These are phyloP conservation scores for Serranus cabrilla DNA, from an alignment of 2,797 vertebrate species.

Conservation along the genomic window DNA sequence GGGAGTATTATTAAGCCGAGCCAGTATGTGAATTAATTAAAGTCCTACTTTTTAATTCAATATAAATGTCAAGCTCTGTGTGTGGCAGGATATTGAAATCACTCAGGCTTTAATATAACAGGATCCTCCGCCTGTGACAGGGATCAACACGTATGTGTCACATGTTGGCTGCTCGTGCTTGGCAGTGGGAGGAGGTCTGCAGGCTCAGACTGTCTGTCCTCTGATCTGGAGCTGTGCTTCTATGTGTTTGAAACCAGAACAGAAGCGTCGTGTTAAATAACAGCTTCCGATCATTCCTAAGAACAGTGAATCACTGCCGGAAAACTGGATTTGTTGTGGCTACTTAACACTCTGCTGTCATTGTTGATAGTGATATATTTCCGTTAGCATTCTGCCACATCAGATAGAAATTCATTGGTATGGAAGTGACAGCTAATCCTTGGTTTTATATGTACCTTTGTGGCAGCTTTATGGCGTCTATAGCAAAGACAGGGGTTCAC, in stretches of 20 bases:
- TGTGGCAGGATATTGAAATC: constrained; percentile 80
- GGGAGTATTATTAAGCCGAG: constrained; percentile 71
- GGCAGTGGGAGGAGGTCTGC: constrained; percentile 42
- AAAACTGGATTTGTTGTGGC: constrained; percentile 68
- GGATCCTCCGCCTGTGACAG: constrained; percentile 53
- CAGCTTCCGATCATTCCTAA: constrained; percentile 36
- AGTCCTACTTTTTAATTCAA: constrained; percentile 77
- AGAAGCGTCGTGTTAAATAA: constrained; percentile 47
- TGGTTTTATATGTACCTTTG: constrained; percentile 48
- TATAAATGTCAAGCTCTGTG: constrained; percentile 75
- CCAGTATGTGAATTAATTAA: constrained; percentile 77
- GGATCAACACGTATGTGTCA: constrained; percentile 47
- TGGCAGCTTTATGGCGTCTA: constrained; percentile 36
- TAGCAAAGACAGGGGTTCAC: constrained; percentile 22
- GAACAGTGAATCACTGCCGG: constrained; percentile 43
- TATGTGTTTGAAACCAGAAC: constrained; percentile 49
- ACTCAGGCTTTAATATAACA: constrained; percentile 76
- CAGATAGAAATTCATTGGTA: constrained; percentile 17
- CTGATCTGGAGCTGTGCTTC: constrained; percentile 50
- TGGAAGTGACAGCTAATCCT: constrained; percentile 48
- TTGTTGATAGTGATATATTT: constrained; percentile 48
- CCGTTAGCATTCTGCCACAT: constrained; percentile 38
- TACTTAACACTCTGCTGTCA: constrained; percentile 51
- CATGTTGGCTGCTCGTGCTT: constrained; percentile 45
- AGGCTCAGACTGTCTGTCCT: constrained; percentile 51